Base-by-base conservation (phyloP, 2,113 vertebrate genomes). In the Oenanthe melanoleuca region DNA sequence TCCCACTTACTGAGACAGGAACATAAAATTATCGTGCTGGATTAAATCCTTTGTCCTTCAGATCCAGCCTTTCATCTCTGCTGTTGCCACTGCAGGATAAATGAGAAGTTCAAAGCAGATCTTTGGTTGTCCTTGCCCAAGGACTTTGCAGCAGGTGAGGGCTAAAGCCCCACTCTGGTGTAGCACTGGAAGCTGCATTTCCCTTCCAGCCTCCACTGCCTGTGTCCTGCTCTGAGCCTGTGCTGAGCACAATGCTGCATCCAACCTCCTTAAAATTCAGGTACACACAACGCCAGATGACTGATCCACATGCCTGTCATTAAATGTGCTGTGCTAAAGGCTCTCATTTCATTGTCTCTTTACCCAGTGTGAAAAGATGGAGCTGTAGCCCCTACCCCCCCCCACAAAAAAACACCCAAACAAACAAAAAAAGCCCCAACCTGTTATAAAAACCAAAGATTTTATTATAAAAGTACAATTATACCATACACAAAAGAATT, bases 401-500 rank as follows among this genome's bases (percentile, higher is more conserved):
- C 3, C 0, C 0, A 3, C 18, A 2, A 14, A 11, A 34, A 24
- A 18, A 13, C 0, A 4, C 24, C 7, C 23, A 14, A 53, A 12
- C 18, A 50, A 42, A 44, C 9, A 34, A 63, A 71, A 34, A 37
- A 50, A 66, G 15, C 38, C 57, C 12, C 50, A 42, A 11, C 15
- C 55, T 63, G 6, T 53, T 88, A 37, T 25, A 90, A 69, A 94
- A 80, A 95, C 77, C 33, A 86, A 33, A 85, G 52, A 52, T 80
- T 73, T 97, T 95, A 96, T 96, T 95, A 89, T 19, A 91, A 87
- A 94, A 95, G 17, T 73, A 86, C 67, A 94, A 63, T 60, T 45
- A 63, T 42, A 55, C 63, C 74, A 79, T 4, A 73, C 22, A 77
- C 34, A 94, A 70, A 92, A 15, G 34, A 66, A 52, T 63, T 74